These are phyloP conservation scores for Brachynemurus nebulosus DNA, from an alignment of 2,888 invertebrate genomes.

Conservation along the genomic window DNA sequence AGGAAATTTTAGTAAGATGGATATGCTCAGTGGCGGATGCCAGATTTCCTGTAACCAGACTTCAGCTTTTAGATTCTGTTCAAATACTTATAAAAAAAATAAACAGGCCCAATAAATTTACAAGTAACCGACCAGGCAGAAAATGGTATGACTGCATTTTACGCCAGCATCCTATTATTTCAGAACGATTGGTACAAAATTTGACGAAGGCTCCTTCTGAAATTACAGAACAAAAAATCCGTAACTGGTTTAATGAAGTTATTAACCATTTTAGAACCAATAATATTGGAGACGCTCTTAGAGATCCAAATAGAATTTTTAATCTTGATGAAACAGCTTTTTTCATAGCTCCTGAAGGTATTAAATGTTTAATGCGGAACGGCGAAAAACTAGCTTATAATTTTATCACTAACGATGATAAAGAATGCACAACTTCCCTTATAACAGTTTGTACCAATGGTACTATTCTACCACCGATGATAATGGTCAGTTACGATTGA, in stretches of 20 bases:
- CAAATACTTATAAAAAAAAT: conserved; percentile 14
- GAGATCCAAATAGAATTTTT: neutral
- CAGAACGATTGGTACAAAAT: conserved; percentile 20
- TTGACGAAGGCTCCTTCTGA: conserved; percentile 11
- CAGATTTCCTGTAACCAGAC: conserved; percentile 20
- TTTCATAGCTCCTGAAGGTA: conserved; percentile 20
- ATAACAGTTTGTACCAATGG: conserved; percentile 20
- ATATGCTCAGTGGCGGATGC: conserved; percentile 16
- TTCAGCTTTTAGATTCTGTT: conserved; percentile 18
- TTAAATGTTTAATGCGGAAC: conserved; percentile 17
- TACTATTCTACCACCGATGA: conserved; percentile 16
- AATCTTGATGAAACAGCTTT: conserved; percentile 20
- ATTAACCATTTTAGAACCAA: neutral
- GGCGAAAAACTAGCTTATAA: conserved; percentile 19
- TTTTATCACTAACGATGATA: conserved; percentile 17
- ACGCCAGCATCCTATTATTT: conserved; percentile 18
- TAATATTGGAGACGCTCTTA: neutral
- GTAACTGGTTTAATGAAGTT: neutral
- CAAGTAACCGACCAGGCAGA: conserved; percentile 20
- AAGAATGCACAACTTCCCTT: conserved; percentile 20
- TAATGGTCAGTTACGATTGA: conserved; percentile 10
- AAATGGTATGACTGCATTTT: conserved; percentile 21
- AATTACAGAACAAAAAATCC: neutral
- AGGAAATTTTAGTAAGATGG: conserved; percentile 19
- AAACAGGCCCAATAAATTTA: conserved; percentile 16